Base-by-base conservation (phyloP, 2,888 invertebrate species). In the Disparrhopalites patrizii region DNA sequence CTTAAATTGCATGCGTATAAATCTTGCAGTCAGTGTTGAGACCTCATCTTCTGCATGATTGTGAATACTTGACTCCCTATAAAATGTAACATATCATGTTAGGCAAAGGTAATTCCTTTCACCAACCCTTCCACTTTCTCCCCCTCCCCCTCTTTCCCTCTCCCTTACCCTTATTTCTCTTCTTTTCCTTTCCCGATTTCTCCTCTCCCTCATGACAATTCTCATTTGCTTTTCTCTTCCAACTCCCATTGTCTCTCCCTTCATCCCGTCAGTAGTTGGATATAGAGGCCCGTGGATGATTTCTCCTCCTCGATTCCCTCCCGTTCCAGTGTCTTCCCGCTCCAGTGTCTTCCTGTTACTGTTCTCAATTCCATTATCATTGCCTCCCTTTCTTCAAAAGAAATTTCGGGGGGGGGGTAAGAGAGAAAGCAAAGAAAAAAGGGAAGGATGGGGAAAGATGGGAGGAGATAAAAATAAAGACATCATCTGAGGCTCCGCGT, bases 1-100 rank as follows among this genome's bases (percentile, higher is more conserved):
- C 63, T 70, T 75, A 75, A 72, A 75, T 75, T 75, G 68, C 68
- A 67, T 68, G 54, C 61, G 54, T 56, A 73, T 75, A 75, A 75
- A 75, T 75, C 75, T 75, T 71, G 63, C 69, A 72, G 73, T 73
- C 75, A 70, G 68, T 67, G 67, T 69, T 61, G 60, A 31, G 60
- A 43, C 43, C 60, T 61, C 60, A 61, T 61, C 60, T 61, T 61
- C 58, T 68, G 67, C 68, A 66, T 68, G 66, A 71, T 70, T 68
- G 64, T 70, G 70, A 68, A 68, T 68, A 64, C 68, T 70, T 67
- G 67, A 67, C 70, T 68, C 68, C 61, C 68, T 65, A 70, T 68
- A 70, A 70, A 68, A 47, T 50, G 47, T 31, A 33, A 50, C 43
- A 61, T 61, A 58, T 65, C 60, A 38, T 57, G 36, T 60, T 61